Evolutionary conservation across 2,888 invertebrate genomes (phyloP), one percentile per base, ranked within the genome.

Genomic region (Argynnis bischoffii): DNA sequence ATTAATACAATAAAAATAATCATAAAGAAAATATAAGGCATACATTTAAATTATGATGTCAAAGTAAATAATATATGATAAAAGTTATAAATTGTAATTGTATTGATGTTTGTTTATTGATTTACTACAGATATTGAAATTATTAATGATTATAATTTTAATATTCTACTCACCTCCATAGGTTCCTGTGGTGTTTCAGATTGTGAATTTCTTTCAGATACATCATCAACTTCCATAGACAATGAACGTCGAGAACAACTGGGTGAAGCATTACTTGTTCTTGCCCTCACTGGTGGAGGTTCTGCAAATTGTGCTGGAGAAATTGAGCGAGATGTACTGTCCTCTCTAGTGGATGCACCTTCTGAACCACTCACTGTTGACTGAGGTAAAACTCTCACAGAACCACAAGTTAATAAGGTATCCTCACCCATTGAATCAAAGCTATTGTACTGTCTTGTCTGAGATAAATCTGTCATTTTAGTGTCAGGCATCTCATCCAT

Each of bases 351-450:
- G 8, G 89, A 83, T 3, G 80, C 87, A 16, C 85, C 88, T 71
- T 90, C 92, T 71, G 88, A 82, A 5, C 80, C 85, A 66, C 79
- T 85, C 21, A 87, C 87, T 63, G 89, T 83, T 3, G 89, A 81
- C 72, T 88, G 91, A 66, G 89, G 88, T 68, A 90, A 81, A 70
- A 90, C 90, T 75, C 90, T 83, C 55, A 91, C 91, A 63, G 92
- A 88, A 1, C 92, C 92, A 84, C 92, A 92, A 72, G 87, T 89
- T 72, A 93, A 79, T 67, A 90, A 80, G 67, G 89, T 85, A 46
- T 92, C 90, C 71, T 93, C 91, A 76, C 90, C 90, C 85, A 93
- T 93, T 6, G 92, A 90, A 76, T 90, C 92, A 84, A 92, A 91
- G 76, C 92, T 93, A 75, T 87, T 91, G 74, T 90, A 93, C 75